Percentiles rank a stretch among this genome's conserved stretches.
phyloP scores from a whole-genome alignment of 2,113 vertebrate genomes.

The Aythya baeri region DNA sequence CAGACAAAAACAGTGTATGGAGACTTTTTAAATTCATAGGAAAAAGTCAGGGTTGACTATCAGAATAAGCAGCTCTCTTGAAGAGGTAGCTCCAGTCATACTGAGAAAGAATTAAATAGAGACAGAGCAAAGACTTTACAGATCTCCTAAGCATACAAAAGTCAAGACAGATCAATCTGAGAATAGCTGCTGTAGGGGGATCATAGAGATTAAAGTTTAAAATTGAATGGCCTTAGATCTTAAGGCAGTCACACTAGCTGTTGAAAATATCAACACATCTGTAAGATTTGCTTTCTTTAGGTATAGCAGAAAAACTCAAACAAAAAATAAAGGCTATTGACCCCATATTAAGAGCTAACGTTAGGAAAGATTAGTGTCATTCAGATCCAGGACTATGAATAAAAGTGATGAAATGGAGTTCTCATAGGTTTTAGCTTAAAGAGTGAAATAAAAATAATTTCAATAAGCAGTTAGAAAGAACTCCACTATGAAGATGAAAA shows the following conservation, averaged over 20 bases:
- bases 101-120: slow-evolving; percentile 27
- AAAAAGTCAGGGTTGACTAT: slow-evolving; percentile 30
- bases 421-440: neutral
- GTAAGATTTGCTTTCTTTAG: neutral
- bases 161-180: slow-evolving; percentile 40
- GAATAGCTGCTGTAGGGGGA: slow-evolving; percentile 35
- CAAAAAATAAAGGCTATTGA: neutral
- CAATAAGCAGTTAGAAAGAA: neutral
- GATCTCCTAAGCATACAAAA: slow-evolving; percentile 58
- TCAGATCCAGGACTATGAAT: neutral
- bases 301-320: neutral
- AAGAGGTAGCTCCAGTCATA: slow-evolving; percentile 33
- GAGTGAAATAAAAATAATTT: neutral
- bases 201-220: slow-evolving; percentile 54
- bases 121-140: slow-evolving; percentile 44
- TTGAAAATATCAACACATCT: neutral
- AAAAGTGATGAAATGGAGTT: neutral
- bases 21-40: slow-evolving; percentile 33
- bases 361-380: neutral
- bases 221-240: slow-evolving; percentile 20
- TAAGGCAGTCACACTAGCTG: neutral
- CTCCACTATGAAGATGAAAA: neutral
- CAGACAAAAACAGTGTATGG: neutral
- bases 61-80: slow-evolving; percentile 39
- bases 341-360: neutral